These are phyloP conservation scores for Mormyrops boulengeri DNA, from an alignment of 2,797 vertebrate genomes.

Conservation along the genomic window DNA sequence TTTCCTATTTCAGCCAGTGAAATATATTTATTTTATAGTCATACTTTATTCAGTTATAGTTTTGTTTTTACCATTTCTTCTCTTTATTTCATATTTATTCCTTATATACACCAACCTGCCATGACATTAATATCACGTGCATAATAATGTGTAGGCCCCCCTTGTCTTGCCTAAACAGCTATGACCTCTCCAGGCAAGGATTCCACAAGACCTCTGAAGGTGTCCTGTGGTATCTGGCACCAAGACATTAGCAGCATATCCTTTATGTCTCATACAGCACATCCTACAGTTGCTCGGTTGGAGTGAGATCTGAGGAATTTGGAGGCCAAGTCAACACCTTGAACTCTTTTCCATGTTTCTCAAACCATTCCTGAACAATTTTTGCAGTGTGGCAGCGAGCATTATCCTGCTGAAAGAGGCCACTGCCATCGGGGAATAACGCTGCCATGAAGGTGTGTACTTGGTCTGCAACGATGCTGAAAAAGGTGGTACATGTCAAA, in stretches of 20 bases:
- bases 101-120: background rate
- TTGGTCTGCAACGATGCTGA: background rate
- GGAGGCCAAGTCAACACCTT: background rate
- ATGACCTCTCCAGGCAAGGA: background rate
- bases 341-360: background rate
- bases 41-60: background rate
- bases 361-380: background rate
- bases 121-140: background rate
- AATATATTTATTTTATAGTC: background rate
- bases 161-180: background rate
- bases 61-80: background rate
- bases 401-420: background rate
- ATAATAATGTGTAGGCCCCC: background rate
- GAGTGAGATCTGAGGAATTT: background rate
- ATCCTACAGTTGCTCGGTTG: background rate
- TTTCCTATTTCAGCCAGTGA: background rate
- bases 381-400: background rate
- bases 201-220: background rate
- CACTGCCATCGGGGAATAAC: background rate
- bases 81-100: background rate
- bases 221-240: background rate
- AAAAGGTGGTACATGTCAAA: background rate
- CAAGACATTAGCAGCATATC: background rate
- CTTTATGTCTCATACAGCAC: background rate
- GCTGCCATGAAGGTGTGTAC: background rate